Evolutionary conservation across 2,797 vertebrate species (phyloP).

Genomic region (Darevskia mixta): DNA sequence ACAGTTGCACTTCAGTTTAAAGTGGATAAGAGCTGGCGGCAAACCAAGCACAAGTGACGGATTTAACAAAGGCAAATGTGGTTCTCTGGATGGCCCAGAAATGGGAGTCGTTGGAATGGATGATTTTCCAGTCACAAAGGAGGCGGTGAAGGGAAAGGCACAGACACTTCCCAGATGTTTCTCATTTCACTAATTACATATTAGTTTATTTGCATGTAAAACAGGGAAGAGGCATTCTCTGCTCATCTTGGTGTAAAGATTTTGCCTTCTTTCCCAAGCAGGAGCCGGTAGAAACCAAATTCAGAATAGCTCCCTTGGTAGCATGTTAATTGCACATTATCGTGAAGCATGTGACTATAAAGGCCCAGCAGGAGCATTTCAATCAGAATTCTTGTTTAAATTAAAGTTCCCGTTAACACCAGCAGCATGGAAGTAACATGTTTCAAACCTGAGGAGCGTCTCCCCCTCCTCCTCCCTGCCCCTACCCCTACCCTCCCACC

Average conservation of each 20-base stretch:
- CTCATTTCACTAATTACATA: slow-evolving; percentile 20
- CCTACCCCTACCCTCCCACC: too few relatives aligned
- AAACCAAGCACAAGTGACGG: slow-evolving; percentile 68
- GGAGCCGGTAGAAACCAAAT: slow-evolving; percentile 21
- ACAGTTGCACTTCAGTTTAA: slow-evolving; percentile 71
- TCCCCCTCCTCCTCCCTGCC: too few relatives aligned
- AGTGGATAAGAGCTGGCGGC: slow-evolving; percentile 73
- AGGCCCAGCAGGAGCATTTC: slow-evolving; percentile 33
- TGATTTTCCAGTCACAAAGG: slow-evolving; percentile 37
- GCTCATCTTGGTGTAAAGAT: slow-evolving; percentile 34
- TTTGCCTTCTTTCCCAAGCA: slow-evolving; percentile 4
- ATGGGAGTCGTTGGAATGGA: slow-evolving; percentile 45
- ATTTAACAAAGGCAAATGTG: slow-evolving; percentile 72
- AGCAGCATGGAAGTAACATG: slow-evolving; percentile 6
- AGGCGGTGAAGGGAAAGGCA: slow-evolving; percentile 34
- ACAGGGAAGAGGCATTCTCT: slow-evolving; percentile 44
- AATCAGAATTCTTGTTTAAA: slow-evolving; percentile 35
- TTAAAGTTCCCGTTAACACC: slow-evolving; percentile 28
- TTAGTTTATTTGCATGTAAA: slow-evolving; percentile 56
- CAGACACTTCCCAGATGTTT: not conserved
- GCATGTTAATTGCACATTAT: slow-evolving; percentile 35
- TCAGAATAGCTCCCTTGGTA: slow-evolving; percentile 35
- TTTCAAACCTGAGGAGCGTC: slow-evolving; percentile 26
- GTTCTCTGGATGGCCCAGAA: slow-evolving; percentile 59
- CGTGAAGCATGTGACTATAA: slow-evolving; percentile 32